Conservation (phyloP, 2,113 vertebrate genomes). For the Zapornia atra region DNA sequence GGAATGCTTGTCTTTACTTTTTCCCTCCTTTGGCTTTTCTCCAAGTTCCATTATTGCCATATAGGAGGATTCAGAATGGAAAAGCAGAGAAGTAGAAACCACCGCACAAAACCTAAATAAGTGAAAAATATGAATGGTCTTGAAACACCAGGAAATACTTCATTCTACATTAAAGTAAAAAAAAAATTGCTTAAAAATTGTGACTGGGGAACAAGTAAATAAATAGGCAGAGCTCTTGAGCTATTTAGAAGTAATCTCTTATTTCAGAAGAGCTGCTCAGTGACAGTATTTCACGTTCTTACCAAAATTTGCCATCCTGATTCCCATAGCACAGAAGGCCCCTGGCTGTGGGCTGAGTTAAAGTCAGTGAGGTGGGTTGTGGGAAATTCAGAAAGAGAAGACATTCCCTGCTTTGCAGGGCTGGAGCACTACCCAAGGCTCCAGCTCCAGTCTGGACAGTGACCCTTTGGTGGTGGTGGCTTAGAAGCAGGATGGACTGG, state of each 20-base stretch:
- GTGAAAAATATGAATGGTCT: background rate
- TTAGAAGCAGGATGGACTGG: background rate
- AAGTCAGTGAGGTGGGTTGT: background rate
- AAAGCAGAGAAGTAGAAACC: background rate
- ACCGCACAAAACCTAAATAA: background rate
- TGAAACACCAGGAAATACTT: background rate
- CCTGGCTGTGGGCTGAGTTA: background rate
- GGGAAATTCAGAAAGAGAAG: background rate
- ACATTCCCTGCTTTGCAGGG: fast-evolving
- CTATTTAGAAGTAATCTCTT: background rate
- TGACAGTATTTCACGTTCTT: background rate
- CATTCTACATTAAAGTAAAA: background rate
- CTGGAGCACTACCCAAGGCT: fast-evolving
- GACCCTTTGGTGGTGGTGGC: fast-evolving
- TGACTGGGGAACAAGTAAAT: background rate
- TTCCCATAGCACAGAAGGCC: background rate
- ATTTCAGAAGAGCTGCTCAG: background rate
- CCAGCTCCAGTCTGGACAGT: background rate
- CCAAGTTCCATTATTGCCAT: background rate
- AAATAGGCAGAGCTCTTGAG: background rate
- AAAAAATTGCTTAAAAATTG: background rate
- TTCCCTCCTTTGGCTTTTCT: background rate
- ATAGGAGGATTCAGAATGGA: background rate
- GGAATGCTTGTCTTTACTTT: background rate
- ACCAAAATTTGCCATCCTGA: background rate